Evolutionary conservation across 2,113 vertebrate species (phyloP).

Genomic region (Climacteris rufus): DNA sequence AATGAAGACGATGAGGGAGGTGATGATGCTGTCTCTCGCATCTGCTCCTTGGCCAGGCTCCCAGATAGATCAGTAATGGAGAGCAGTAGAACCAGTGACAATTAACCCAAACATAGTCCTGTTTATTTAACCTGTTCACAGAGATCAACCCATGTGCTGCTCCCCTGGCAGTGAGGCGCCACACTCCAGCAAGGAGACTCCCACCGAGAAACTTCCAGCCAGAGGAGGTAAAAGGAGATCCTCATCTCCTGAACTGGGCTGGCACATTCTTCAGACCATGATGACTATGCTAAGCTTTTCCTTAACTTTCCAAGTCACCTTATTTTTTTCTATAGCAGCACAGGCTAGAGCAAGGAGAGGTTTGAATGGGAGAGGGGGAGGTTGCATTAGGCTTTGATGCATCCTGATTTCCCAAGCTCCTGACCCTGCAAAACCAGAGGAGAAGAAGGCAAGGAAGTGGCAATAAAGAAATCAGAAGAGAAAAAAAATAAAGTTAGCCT

Average conservation of each 20-base stretch:
- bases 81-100: conserved; percentile 83
- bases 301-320: not conserved
- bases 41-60: conserved; percentile 87
- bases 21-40: conserved; percentile 71
- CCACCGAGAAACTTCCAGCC: conserved; percentile 33
- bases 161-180: conserved; percentile 32
- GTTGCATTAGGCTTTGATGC: not conserved
- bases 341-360: not conserved
- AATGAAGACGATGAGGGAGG: conserved; percentile 74
- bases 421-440: not conserved
- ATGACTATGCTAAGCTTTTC: not conserved
- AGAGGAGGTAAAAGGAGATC: conserved; percentile 31
- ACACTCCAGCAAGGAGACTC: conserved; percentile 3
- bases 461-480: not conserved
- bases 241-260: not conserved
- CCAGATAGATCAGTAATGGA: conserved; percentile 79
- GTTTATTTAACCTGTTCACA: conserved; percentile 94
- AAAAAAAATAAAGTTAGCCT: not conserved
- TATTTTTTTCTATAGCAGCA: not conserved
- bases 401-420: not conserved
- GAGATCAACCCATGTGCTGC: conserved; percentile 69
- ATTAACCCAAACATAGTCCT: conserved; percentile 89
- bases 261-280: not conserved
- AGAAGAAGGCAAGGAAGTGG: not conserved
- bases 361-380: not conserved